Percentiles rank a stretch among this genome's conserved stretches.
These are phyloP conservation scores for Camponotus pennsylvanicus DNA, from an alignment of 1,140 invertebrate species.

Conservation along the genomic window DNA sequence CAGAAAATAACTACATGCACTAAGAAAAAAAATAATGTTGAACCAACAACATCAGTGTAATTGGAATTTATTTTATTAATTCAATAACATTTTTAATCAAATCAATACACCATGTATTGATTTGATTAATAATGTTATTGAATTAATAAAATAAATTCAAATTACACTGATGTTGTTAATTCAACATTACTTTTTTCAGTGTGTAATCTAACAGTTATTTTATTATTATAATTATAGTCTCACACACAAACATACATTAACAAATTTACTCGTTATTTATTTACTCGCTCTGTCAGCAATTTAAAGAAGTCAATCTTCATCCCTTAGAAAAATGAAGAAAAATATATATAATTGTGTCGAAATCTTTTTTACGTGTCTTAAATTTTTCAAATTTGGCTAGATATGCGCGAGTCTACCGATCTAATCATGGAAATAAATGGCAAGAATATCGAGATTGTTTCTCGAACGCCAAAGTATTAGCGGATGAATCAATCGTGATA, in stretches of 20 bases:
- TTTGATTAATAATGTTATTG: too few species aligned
- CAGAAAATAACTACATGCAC: too few species aligned
- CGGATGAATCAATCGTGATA: background rate
- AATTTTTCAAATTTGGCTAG: background rate
- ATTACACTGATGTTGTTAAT: too few species aligned
- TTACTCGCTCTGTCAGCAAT: background rate
- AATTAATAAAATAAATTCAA: too few species aligned
- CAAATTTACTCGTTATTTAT: background rate
- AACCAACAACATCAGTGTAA: too few species aligned
- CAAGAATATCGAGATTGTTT: slow-evolving; percentile 15
- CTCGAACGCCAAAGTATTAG: background rate
- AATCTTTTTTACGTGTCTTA: background rate
- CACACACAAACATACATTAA: too few species aligned
- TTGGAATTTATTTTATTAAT: too few species aligned
- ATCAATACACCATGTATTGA: too few species aligned
- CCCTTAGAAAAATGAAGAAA: background rate
- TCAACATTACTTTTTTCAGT: too few species aligned
- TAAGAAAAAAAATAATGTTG: too few species aligned
- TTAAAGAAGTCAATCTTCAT: background rate
- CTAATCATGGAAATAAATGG: background rate
- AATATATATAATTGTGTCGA: background rate
- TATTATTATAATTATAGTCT: background rate
- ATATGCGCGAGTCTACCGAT: background rate
- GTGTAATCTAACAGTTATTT: background rate
- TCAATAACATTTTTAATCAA: too few species aligned